Conservation (phyloP, 1,140 invertebrate genomes). For the Ips typographus region DNA sequence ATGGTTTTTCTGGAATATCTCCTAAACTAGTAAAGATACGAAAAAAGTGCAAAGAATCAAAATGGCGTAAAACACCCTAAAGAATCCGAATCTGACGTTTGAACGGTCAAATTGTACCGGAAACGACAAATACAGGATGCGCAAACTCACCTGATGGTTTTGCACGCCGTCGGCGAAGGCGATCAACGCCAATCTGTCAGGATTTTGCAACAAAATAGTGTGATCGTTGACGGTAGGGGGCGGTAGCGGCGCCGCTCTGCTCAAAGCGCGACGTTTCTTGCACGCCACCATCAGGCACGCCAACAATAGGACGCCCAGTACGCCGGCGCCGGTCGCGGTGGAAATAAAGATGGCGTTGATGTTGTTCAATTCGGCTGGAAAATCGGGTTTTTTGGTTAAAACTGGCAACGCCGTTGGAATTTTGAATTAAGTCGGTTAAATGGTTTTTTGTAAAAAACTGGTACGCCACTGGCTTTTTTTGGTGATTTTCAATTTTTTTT, state of each 20-base stretch:
- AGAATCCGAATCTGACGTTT: too few relatives aligned
- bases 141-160: conserved; percentile 45
- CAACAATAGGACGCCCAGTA: conserved; percentile 50
- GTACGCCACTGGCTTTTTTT: too few relatives aligned
- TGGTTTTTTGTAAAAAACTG: too few relatives aligned
- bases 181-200: conserved; percentile 55
- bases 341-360: conserved; percentile 49
- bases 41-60: too few relatives aligned
- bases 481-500: too few relatives aligned
- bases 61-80: too few relatives aligned
- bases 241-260: conserved; percentile 41
- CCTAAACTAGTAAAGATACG: too few relatives aligned
- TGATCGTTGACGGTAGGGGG: conserved; percentile 45
- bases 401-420: background rate
- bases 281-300: conserved; percentile 50
- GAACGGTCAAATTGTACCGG: too few relatives aligned
- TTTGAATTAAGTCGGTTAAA: too few relatives aligned
- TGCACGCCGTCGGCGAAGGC: conserved; percentile 55
- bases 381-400: background rate
- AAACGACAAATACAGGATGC: too few relatives aligned
- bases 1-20: too few relatives aligned
- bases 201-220: conserved; percentile 46
- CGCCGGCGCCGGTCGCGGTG: conserved; percentile 50
- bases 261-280: conserved; percentile 41
- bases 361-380: conserved; percentile 44